Conservation (phyloP, 2,113 vertebrate genomes). For the Eolophus roseicapilla region DNA sequence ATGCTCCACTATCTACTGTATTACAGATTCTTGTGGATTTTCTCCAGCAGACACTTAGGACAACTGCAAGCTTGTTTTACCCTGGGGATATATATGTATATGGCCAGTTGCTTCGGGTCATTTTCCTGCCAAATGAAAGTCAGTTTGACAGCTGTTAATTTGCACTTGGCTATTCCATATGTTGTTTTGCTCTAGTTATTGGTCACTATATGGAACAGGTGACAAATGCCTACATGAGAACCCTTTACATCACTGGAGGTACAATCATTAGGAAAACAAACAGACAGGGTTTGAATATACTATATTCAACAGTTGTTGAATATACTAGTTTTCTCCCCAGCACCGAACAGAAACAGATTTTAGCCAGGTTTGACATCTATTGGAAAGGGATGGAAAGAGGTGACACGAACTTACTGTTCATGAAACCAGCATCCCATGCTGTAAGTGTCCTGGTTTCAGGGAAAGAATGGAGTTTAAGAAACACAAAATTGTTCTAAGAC, state of each 20-base stretch:
- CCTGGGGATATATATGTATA: neutral
- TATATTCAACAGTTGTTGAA: neutral
- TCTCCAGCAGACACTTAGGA: neutral
- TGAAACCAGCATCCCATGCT: neutral
- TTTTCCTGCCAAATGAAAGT: slow-evolving; percentile 16
- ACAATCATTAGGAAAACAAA: slow-evolving; percentile 6
- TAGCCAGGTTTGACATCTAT: neutral
- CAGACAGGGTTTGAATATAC: neutral
- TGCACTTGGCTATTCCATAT: neutral
- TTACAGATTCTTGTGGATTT: slow-evolving; percentile 5
- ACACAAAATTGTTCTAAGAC: neutral
- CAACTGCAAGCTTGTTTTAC: slow-evolving; percentile 7
- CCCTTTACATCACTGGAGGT: neutral
- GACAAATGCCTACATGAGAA: slow-evolving; percentile 38
- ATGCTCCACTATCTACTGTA: neutral
- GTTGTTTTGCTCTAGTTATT: slow-evolving; percentile 24
- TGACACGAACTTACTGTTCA: neutral
- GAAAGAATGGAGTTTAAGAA: neutral
- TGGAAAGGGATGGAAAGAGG: slow-evolving; percentile 4
- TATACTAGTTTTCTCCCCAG: neutral
- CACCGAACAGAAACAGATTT: neutral
- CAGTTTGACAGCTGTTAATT: slow-evolving; percentile 34
- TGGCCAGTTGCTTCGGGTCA: slow-evolving; percentile 27
- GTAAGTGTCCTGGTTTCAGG: neutral
- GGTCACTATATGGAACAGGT: slow-evolving; percentile 34